These are phyloP conservation scores for Dallia pectoralis DNA, from an alignment of 2,797 vertebrate species.

Conservation along the genomic window DNA sequence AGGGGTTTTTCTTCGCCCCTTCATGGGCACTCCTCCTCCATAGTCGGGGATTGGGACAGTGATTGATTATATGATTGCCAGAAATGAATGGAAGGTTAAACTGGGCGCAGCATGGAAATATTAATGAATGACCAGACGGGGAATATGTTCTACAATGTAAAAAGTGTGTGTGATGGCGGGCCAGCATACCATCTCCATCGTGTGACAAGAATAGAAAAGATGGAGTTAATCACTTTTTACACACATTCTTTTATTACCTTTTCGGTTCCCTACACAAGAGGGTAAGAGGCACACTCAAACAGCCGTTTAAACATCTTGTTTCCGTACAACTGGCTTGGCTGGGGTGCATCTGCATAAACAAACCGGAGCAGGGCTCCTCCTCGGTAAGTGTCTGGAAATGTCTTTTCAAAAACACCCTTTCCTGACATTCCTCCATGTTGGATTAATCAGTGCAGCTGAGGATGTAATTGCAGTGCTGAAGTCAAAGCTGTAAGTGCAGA, in stretches of 20 bases:
- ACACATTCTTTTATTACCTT: slow-evolving; percentile 55
- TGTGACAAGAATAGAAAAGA: slow-evolving; percentile 52
- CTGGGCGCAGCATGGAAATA: slow-evolving; percentile 51
- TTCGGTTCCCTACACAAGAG: slow-evolving; percentile 53
- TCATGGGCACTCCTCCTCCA: slow-evolving; percentile 51
- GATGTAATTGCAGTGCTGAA: slow-evolving; percentile 76
- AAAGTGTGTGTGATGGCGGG: slow-evolving; percentile 49
- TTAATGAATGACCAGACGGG: slow-evolving; percentile 51
- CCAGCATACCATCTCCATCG: slow-evolving; percentile 48
- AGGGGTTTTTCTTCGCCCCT: slow-evolving; percentile 65
- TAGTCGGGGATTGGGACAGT: slow-evolving; percentile 67
- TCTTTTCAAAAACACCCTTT: slow-evolving; percentile 71
- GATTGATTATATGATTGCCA: slow-evolving; percentile 75
- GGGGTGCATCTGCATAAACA: slow-evolving; percentile 69
- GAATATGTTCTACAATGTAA: slow-evolving; percentile 55
- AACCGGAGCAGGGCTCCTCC: slow-evolving; percentile 65
- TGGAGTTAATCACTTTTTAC: slow-evolving; percentile 63
- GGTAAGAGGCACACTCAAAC: slow-evolving; percentile 70
- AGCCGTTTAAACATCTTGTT: slow-evolving; percentile 67
- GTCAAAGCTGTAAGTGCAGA: slow-evolving; percentile 79
- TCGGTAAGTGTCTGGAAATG: slow-evolving; percentile 70
- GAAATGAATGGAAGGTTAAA: slow-evolving; percentile 66
- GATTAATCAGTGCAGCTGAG: slow-evolving; percentile 78
- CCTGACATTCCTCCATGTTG: slow-evolving; percentile 73
- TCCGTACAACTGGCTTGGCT: slow-evolving; percentile 63